Base-by-base conservation (phyloP, 2,888 invertebrate genomes). In the Bellardia pandia region DNA sequence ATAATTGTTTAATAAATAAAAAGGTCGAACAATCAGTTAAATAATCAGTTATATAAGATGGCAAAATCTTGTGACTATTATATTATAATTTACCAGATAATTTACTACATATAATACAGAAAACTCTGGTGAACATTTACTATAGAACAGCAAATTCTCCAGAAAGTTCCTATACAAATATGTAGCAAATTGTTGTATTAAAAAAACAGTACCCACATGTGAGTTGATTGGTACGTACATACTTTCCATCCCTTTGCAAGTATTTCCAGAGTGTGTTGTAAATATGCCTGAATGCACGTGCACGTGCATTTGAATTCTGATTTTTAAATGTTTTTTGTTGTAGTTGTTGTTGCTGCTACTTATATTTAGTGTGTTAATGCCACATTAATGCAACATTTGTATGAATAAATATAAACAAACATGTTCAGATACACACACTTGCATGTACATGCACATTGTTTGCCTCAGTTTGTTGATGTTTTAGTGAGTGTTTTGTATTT, bases 291-390 rank as follows among this genome's bases (percentile, higher is more conserved):
- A 23, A 16, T 74, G 66, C 81, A 81, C 66, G 66, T 81, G 81
- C 66, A 74, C 66, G 66, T 81, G 81, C 66, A 74, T 81, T 74
- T 81, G 81, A 81, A 68, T 81, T 58, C 74, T 81, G 56, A 74
- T 74, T 80, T 80, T 72, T 45, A 1, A 40, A 16, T 16, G 45
- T 33, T 11, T 45, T 23, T 14, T 53, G 1, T 42, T 75, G 6
- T 64, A 66, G 51, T 14, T 76, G 16, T 14, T 51, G 9, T 48
- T 66, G 62, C 56, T 60, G 60, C 14, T 60, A 51, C 14, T 60
- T 53, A 45, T 74, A 68, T 84, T 74, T 62, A 85, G 83, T 78
- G 74, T 76, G 56, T 78, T 82, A 86, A 78, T 79, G 77, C 74
- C 42, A 74, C 77, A 78, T 86, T 82, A 78, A 77, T 48, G 80